phyloP scores from a whole-genome alignment of 2,113 vertebrate species.

The Perca schrenkii region DNA sequence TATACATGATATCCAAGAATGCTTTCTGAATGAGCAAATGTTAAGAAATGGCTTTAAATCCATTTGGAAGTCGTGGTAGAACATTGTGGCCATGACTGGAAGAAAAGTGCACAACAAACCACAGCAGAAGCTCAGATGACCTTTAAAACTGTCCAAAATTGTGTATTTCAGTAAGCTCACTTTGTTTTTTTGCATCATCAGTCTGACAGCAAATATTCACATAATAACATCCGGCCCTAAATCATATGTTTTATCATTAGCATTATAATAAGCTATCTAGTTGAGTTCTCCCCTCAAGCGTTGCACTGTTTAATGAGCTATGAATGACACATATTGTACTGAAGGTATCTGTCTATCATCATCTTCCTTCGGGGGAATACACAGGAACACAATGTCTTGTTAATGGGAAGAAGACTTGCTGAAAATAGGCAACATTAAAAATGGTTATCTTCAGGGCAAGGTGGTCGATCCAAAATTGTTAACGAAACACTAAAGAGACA shows the following conservation, averaged over 20 bases:
- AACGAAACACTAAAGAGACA: slow-evolving; percentile 28
- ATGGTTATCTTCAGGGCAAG: slow-evolving; percentile 48
- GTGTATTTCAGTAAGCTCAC: neutral
- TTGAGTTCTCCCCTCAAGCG: slow-evolving; percentile 62
- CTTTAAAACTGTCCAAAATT: slow-evolving; percentile 18
- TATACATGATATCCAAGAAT: too few species aligned
- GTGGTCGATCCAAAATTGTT: slow-evolving; percentile 36
- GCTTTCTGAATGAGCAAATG: too few species aligned
- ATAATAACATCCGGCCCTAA: slow-evolving; percentile 13
- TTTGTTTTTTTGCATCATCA: neutral
- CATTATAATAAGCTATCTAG: slow-evolving; percentile 64
- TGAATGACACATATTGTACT: slow-evolving; percentile 69
- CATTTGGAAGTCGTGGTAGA: too few species aligned
- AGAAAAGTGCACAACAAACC: slow-evolving; percentile 19
- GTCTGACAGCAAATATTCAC: neutral
- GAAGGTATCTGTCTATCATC: slow-evolving; percentile 59
- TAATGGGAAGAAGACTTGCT: slow-evolving; percentile 48
- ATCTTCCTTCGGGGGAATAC: slow-evolving; percentile 28
- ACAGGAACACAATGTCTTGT: slow-evolving; percentile 35
- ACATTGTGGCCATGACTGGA: too few species aligned
- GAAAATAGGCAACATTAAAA: slow-evolving; percentile 49
- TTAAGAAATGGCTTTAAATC: too few species aligned
- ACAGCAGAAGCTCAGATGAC: neutral
- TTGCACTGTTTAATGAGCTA: slow-evolving; percentile 68
- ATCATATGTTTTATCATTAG: slow-evolving; percentile 58